Evolutionary conservation across 2,888 invertebrate species (phyloP).

Genomic region (Sycophila texana): DNA sequence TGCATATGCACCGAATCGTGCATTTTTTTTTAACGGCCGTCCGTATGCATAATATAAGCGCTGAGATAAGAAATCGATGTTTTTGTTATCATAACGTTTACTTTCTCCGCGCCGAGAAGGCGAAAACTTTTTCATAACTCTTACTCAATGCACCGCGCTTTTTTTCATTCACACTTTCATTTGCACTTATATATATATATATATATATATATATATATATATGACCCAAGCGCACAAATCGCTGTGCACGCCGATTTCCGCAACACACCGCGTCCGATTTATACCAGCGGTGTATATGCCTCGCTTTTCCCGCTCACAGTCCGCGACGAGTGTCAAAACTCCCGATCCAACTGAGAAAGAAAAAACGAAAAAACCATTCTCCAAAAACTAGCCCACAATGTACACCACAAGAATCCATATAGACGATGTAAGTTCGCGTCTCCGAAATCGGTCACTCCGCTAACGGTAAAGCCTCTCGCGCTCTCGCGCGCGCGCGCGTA

Average conservation of each 20-base stretch:
- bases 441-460: too few relatives aligned
- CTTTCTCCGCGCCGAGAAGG: background rate
- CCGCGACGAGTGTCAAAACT: too few relatives aligned
- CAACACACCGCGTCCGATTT: background rate
- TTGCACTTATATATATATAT: background rate
- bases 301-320: background rate
- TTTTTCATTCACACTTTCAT: conserved; percentile 27
- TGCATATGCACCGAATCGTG: background rate
- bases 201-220: too few relatives aligned
- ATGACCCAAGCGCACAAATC: background rate
- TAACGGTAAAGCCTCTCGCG: too few relatives aligned
- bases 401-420: too few relatives aligned
- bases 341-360: too few relatives aligned
- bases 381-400: too few relatives aligned
- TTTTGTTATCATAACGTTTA: conserved; percentile 37
- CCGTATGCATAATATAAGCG: conserved; percentile 3
- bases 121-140: conserved; percentile 31
- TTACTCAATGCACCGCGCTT: conserved; percentile 37
- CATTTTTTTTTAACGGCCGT: background rate
- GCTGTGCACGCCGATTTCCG: background rate
- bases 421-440: too few relatives aligned
- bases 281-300: background rate
- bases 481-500: too few relatives aligned
- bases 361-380: too few relatives aligned
- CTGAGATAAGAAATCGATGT: conserved; percentile 5